These are phyloP conservation scores for Manis pentadactyla DNA, from an alignment of 2,797 vertebrate genomes.

Conservation along the genomic window DNA sequence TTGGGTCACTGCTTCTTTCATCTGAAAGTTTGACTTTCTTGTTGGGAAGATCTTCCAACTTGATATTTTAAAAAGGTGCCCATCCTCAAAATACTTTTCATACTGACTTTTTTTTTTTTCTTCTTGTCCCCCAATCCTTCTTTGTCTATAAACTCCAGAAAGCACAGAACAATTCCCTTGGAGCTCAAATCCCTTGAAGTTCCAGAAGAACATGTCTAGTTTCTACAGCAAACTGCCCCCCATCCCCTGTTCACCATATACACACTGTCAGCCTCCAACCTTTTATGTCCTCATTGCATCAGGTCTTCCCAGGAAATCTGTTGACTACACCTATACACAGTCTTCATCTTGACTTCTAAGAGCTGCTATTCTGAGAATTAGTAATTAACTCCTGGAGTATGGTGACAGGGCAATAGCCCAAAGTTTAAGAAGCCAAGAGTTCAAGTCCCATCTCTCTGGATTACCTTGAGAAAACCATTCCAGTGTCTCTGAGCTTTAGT, in stretches of 20 bases:
- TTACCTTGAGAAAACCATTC: neutral
- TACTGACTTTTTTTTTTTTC: neutral
- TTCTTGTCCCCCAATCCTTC: neutral
- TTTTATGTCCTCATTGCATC: neutral
- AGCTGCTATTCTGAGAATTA: neutral
- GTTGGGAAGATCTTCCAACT: neutral
- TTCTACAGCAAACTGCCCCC: neutral
- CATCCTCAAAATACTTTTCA: neutral
- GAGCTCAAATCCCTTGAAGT: neutral
- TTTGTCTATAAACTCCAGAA: constrained; percentile 23
- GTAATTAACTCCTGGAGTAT: neutral
- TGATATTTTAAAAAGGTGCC: neutral
- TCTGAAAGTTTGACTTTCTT: neutral
- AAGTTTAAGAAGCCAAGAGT: neutral
- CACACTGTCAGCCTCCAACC: neutral
- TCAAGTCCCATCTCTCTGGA: neutral
- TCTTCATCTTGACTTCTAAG: neutral
- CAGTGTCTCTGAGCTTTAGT: neutral
- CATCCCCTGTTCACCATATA: neutral
- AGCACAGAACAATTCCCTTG: neutral
- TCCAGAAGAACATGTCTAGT: neutral
- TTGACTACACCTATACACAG: neutral
- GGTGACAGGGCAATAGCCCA: neutral
- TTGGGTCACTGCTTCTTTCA: neutral
- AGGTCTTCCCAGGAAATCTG: neutral